Evolutionary conservation across 2,888 invertebrate species (phyloP).

Genomic region (Teleogryllus oceanicus): DNA sequence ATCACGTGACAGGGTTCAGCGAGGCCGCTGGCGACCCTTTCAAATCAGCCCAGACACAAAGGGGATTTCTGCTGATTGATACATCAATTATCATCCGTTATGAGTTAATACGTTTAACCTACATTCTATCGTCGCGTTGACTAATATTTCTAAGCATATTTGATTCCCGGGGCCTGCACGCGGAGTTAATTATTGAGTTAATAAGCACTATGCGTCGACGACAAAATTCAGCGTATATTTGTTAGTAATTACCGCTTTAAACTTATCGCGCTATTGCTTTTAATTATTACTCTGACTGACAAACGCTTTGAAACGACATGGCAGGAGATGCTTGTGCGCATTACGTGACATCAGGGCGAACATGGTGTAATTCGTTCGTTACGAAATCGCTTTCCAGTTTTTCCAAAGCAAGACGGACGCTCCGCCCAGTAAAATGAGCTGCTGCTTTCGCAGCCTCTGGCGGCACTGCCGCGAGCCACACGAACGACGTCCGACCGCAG

Average conservation of each 20-base stretch:
- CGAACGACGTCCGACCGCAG: too few species aligned
- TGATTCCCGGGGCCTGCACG: neutral
- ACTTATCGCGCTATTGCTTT: slow-evolving; percentile 9
- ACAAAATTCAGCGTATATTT: slow-evolving; percentile 4
- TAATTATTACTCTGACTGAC: slow-evolving; percentile 18
- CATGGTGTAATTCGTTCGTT: neutral
- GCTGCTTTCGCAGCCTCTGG: too few species aligned
- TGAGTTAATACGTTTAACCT: slow-evolving; percentile 18
- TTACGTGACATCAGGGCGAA: neutral
- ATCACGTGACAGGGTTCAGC: neutral
- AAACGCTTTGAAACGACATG: slow-evolving; percentile 18
- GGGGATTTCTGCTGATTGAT: slow-evolving; percentile 18
- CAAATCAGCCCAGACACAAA: slow-evolving; percentile 10
- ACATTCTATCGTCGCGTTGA: neutral
- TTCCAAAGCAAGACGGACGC: neutral
- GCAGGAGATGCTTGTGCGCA: neutral
- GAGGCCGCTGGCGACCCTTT: neutral
- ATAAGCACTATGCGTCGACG: slow-evolving; percentile 8
- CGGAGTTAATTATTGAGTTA: slow-evolving; percentile 18
- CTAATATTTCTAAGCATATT: slow-evolving; percentile 18
- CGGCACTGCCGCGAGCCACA: too few species aligned
- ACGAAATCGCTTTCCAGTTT: slow-evolving; percentile 18
- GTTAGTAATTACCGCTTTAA: slow-evolving; percentile 9
- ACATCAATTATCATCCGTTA: slow-evolving; percentile 18
- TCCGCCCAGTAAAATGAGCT: too few species aligned